These are phyloP conservation scores for Erithacus rubecula DNA, from an alignment of 2,797 vertebrate genomes.

Conservation along the genomic window DNA sequence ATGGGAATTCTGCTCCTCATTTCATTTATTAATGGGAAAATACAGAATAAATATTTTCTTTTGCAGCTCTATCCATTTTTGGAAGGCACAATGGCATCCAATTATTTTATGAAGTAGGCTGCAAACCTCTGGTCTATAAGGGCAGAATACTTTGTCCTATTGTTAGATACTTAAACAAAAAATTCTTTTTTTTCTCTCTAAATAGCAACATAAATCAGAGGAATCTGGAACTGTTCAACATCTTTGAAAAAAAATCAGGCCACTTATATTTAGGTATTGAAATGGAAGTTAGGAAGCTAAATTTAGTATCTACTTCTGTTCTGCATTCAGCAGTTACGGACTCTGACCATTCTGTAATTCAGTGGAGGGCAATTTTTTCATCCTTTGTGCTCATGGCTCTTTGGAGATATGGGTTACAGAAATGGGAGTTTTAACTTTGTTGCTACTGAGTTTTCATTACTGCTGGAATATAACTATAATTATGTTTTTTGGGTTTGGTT, in stretches of 20 bases:
- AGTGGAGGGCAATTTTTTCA: not conserved
- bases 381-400: not conserved
- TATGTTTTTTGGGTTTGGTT: not conserved
- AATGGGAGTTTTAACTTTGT: not conserved
- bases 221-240: not conserved
- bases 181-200: not conserved
- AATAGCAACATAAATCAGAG: not conserved
- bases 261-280: slow-evolving; percentile 6
- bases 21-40: not conserved
- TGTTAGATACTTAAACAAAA: not conserved
- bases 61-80: not conserved
- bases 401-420: not conserved
- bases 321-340: not conserved
- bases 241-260: not conserved
- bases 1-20: not conserved
- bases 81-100: not conserved
- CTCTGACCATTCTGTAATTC: not conserved
- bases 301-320: not conserved
- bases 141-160: not conserved
- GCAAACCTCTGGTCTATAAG: not conserved
- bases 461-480: not conserved
- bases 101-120: not conserved
- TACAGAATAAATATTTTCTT: not conserved
- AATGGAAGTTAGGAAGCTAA: not conserved
- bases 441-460: not conserved